phyloP scores from a whole-genome alignment of 2,797 vertebrate species.

The Myripristis murdjan region DNA sequence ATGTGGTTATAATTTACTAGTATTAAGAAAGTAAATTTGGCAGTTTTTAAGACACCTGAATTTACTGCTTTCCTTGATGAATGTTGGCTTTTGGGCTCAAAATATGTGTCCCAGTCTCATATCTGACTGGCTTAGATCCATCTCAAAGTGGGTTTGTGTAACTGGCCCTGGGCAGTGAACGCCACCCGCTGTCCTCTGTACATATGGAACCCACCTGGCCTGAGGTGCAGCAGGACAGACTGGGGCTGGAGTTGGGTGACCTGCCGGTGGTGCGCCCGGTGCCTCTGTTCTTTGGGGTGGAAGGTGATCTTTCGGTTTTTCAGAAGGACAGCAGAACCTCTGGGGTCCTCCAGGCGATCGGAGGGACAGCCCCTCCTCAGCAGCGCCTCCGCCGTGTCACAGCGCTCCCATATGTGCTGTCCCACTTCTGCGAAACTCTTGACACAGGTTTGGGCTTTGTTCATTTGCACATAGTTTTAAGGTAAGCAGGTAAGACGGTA shows the following conservation, averaged over 20 bases:
- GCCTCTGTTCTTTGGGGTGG: slow-evolving; percentile 27
- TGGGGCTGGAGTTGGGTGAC: slow-evolving; percentile 34
- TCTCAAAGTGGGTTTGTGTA: too few relatives aligned
- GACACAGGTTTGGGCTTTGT: slow-evolving; percentile 26
- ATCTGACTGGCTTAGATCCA: too few relatives aligned
- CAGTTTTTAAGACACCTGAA: neutral
- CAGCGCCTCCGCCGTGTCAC: slow-evolving; percentile 36
- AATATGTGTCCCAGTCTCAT: too few relatives aligned
- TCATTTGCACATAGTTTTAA: neutral
- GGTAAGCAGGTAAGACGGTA: too few relatives aligned
- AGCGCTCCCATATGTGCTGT: slow-evolving; percentile 37
- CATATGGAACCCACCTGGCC: slow-evolving; percentile 24
- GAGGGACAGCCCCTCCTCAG: slow-evolving; percentile 38
- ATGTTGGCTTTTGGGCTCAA: too few relatives aligned
- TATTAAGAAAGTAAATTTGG: too few relatives aligned
- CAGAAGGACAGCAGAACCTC: slow-evolving; percentile 54
- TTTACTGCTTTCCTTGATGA: neutral
- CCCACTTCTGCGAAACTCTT: slow-evolving; percentile 47
- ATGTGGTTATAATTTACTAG: too few relatives aligned
- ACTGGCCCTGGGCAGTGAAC: too few relatives aligned
- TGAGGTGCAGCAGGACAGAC: slow-evolving; percentile 26
- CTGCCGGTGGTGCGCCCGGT: neutral
- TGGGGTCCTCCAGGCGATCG: slow-evolving; percentile 46
- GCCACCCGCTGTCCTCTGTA: too few relatives aligned
- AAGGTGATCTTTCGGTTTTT: slow-evolving; percentile 32